Percentiles rank a stretch among this genome's conserved stretches.
Evolutionary conservation across 2,113 vertebrate genomes (phyloP).

Genomic region (Rissa tridactyla): DNA sequence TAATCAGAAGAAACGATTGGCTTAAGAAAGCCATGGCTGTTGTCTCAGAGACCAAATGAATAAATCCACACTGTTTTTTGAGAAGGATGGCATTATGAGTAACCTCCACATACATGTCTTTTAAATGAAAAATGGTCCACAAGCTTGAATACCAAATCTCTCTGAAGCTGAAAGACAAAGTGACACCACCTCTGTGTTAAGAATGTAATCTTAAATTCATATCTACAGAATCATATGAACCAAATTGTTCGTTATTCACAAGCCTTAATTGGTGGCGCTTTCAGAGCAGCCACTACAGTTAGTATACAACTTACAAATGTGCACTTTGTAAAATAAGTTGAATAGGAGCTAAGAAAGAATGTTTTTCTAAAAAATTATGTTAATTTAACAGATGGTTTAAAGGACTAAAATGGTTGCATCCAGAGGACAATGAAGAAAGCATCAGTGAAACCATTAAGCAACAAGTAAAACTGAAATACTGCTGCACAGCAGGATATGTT

Average conservation of each 20-base stretch:
- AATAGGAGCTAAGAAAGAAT: background rate
- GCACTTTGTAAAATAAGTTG: background rate
- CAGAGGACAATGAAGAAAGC: background rate
- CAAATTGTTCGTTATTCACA: background rate
- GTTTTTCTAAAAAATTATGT: background rate
- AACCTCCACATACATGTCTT: background rate
- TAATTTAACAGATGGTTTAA: slow-evolving; percentile 8
- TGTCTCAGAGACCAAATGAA: background rate
- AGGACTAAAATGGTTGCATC: background rate
- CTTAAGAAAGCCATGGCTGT: background rate
- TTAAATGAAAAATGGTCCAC: background rate
- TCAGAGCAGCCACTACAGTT: background rate
- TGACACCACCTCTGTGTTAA: background rate
- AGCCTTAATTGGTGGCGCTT: background rate
- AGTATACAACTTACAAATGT: background rate
- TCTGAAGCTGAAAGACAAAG: background rate
- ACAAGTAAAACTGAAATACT: slow-evolving; percentile 1
- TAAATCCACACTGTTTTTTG: background rate
- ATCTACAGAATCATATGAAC: background rate
- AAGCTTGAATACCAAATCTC: background rate
- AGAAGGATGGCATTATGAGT: background rate
- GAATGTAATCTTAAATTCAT: background rate
- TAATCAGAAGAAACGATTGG: background rate
- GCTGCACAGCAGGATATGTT: background rate
- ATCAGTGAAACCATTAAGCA: background rate